Evolutionary conservation across 2,113 vertebrate species (phyloP), one percentile per base, ranked within the genome.

Genomic region (Centrocercus urophasianus): DNA sequence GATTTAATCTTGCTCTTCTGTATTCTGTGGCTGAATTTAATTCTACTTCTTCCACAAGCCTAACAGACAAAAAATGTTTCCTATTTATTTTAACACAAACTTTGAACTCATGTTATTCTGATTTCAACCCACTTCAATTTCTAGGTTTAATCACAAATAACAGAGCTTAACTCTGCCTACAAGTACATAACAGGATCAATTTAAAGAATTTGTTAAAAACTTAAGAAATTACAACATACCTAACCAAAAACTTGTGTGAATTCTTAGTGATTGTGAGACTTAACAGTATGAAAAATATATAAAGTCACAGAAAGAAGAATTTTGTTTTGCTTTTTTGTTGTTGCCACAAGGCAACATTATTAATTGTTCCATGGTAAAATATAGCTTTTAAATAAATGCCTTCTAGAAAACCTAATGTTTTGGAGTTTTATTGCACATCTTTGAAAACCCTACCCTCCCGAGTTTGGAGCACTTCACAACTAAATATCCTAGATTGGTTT

Each of bases 1-100:
- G 90, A 97, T 96, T 94, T 97, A 97, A 98, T 97, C 91, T 83
- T 87, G 73, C 43, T 95, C 9, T 88, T 93, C 89, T 81, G 40
- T 48, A 79, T 30, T 40, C 59, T n/a, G 30, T 72, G 52, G n/a
- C 30, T 94, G 84, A 95, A 92, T 93, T 96, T 96, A 96, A 96
- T 93, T 96, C 95, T 87, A 95, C 56, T 96, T 94, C 75, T 95
- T 83, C 70, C 82, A 90, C 94, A 81, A 90, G 34, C 65, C 63
- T 95, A 89, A 84, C 75, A 91, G 52, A 96, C 69, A 91, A 86
- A 89, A 69, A 97, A 87, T 38, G 94, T 74, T 87, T 91, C 38
- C 65, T 91, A 63, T 90, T 96, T 92, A 93, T 91, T 96, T 94
- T 81, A 93, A 60, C 94, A 91, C 75, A 94, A 92, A 92, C 50